phyloP scores from a whole-genome alignment of 1,140 invertebrate species.

The Metopolophium dirhodum region DNA sequence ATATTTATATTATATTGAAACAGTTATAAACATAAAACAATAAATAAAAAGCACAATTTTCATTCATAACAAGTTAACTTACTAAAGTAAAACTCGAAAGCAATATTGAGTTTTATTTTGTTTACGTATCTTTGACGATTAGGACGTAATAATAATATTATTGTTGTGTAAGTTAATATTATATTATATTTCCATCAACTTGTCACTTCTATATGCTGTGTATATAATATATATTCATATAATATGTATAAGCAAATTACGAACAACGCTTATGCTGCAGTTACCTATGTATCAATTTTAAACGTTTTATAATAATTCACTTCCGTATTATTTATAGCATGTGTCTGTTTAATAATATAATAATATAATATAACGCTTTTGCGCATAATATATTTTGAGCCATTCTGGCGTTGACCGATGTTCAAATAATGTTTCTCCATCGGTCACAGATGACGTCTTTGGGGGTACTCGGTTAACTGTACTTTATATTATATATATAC shows the following conservation, averaged over 20 bases:
- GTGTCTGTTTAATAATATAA: too few relatives aligned
- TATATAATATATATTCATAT: neutral
- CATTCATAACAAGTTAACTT: neutral
- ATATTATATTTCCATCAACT: neutral
- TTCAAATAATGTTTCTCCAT: conserved; percentile 5
- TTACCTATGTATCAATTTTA: neutral
- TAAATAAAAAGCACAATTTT: neutral
- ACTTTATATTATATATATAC: neutral
- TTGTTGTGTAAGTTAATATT: too few relatives aligned
- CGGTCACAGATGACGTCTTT: conserved; percentile 14
- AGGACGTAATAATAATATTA: neutral
- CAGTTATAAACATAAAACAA: neutral
- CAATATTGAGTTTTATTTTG: neutral
- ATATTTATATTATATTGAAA: neutral
- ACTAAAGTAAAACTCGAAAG: neutral
- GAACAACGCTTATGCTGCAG: neutral
- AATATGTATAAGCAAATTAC: neutral
- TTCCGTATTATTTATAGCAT: neutral
- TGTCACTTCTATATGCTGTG: neutral
- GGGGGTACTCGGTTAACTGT: neutral
- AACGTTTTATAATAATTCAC: neutral
- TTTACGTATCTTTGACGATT: neutral
- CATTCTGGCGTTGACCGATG: conserved; percentile 20
- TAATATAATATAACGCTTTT: neutral
- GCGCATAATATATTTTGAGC: neutral